Base-by-base conservation (phyloP, 2,113 vertebrate genomes). In the Rana temporaria region DNA sequence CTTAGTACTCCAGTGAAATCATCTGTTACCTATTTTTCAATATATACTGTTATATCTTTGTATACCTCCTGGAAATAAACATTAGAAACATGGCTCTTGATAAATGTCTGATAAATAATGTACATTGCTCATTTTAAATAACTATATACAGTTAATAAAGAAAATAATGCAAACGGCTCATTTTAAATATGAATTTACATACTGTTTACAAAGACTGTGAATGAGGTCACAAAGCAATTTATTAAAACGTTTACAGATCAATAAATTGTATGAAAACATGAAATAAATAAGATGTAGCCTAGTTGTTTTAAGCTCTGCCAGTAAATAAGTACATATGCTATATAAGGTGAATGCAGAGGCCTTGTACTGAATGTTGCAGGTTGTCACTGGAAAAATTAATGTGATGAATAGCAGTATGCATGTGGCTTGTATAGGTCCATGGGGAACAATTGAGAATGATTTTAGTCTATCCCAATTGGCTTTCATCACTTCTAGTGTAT, bases 361-460 rank as follows among this genome's bases (percentile, higher is more conserved):
- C 81, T 82, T 82, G 72, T 82, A 82, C 71, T 60, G 81, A 67
- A 76, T 60, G 81, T 75, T 82, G 72, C 72, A 82, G 81, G 81
- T 82, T 82, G 81, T 82, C 81, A 82, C 72, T 34, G 55, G 63
- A 75, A 82, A 74, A 82, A 82, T 82, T 82, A 82, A 82, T 82
- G 71, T 82, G 71, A 76, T 76, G 81, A 76, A 82, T 82, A 74
- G 80, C 80, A 82, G 48, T 75, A 74, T 82, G 72, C 63, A 82
- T 76, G 72, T 82, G 71, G 53, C 72, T 82, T 82, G 71, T 75
- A 76, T 55, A 75, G 72, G 81, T 76, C 81, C 64, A 68, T 82
- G 76, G 81, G 81, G 81, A 82, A 82, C 81, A 82, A 82, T 82
- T 82, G 81, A 82, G 81, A 82, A 82, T 82, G 81, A 82, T 82